Evolutionary conservation across 2,797 vertebrate species (phyloP), one percentile per base, ranked within the genome.

Genomic region (Poecilia wingei): DNA sequence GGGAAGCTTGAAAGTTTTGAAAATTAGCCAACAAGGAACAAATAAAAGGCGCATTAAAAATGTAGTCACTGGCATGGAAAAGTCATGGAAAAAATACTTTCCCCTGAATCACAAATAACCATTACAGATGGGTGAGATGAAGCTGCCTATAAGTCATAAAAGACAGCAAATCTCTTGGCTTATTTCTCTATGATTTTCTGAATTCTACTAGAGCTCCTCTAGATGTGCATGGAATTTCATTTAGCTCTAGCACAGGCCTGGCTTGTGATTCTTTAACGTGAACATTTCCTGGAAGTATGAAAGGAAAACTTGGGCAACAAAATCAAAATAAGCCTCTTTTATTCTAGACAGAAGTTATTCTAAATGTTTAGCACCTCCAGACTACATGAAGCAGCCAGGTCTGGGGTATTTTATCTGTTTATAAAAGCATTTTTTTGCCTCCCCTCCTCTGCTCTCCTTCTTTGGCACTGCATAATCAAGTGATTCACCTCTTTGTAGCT

Each of bases 281-380:
- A 78, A 61, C 77, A 73, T 77, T 78, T n/a, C 36, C 51, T 18
- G 75, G 78, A 88, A 89, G 82, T 85, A 86, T 85, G 84, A 86
- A 89, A 84, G 82, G 53, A 72, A 74, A 76, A 61, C 72, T 4
- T 14, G 78, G 66, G 79, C 83, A 78, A 83, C 75, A 81, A 68
- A 89, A 86, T 36, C 36, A 39, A 66, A 66, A 88, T 87, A 79
- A 85, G 69, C 78, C 82, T 53, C 41, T 91, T 91, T 91, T 75
- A 76, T 90, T 86, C 90, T 84, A 85, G 84, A 87, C 18, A 43
- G 82, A 90, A 84, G 90, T 88, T 87, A 76, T 79, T 45, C n/a
- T 70, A 28, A 78, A 81, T 55, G 73, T 77, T 75, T 92, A 87
- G 87, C 76, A 89, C 90, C 83, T 76, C 12, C 77, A 75, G 84